Percentiles rank a stretch among this genome's conserved stretches.
These are phyloP conservation scores for Leptopterna dolabrata DNA, from an alignment of 2,888 invertebrate genomes.

Conservation along the genomic window DNA sequence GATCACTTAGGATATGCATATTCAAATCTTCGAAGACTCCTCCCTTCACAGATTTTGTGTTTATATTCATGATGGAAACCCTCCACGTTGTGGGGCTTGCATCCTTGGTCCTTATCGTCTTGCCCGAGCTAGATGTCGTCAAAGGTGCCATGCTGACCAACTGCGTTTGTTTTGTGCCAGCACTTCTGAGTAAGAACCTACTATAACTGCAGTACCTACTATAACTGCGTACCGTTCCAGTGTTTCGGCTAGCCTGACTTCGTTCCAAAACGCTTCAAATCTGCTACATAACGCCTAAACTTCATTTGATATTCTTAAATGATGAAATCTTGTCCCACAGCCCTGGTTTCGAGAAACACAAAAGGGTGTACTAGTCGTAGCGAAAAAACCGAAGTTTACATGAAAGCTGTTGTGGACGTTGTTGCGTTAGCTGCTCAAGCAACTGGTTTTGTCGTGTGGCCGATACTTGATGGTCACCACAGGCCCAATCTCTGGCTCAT, in stretches of 20 bases:
- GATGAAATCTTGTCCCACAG: constrained; percentile 66
- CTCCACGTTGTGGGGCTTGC: constrained; percentile 89
- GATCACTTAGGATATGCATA: constrained; percentile 87
- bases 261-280: too few species aligned
- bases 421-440: constrained; percentile 89
- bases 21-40: constrained; percentile 89
- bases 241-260: too few species aligned
- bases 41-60: constrained; percentile 73
- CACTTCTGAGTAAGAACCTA: constrained; percentile 68
- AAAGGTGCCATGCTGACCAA: constrained; percentile 97
- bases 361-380: constrained; percentile 71
- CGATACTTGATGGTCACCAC: constrained; percentile 78
- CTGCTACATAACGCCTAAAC: too few species aligned
- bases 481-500: constrained; percentile 82
- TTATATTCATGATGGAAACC: constrained; percentile 86
- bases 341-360: constrained; percentile 83
- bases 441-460: constrained; percentile 92
- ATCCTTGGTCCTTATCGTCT: constrained; percentile 85
- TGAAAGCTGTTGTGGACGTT: constrained; percentile 83
- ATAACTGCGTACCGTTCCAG: too few species aligned
- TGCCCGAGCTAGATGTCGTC: constrained; percentile 93
- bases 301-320: too few species aligned
- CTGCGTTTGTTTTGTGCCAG: constrained; percentile 92
- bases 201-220: too few species aligned
- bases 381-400: constrained; percentile 64